Conservation (phyloP, 2,797 vertebrate species). For the Sebastes cheni region DNA sequence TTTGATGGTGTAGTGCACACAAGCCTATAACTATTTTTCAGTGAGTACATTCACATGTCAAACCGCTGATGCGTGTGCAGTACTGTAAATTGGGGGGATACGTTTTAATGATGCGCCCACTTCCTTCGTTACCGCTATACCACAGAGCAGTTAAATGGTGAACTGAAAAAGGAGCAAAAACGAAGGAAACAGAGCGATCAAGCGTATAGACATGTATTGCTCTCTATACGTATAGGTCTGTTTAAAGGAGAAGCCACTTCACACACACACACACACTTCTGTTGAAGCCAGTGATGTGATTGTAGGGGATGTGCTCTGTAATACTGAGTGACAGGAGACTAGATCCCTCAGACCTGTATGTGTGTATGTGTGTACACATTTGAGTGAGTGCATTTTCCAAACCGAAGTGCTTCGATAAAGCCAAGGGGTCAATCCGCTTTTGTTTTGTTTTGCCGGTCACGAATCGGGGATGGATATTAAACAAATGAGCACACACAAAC, state of each 20-base stretch:
- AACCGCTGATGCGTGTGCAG: background rate
- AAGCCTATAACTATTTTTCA: background rate
- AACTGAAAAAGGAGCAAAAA: background rate
- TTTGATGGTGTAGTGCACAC: background rate
- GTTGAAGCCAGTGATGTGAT: background rate
- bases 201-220: background rate
- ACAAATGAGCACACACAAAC: background rate
- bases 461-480: background rate
- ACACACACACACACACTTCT: background rate
- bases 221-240: background rate
- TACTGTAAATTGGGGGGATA: background rate
- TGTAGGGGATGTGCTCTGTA: background rate
- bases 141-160: background rate
- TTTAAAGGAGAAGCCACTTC: background rate
- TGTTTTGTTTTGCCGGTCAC: constrained; percentile 10
- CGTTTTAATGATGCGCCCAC: background rate
- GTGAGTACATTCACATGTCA: background rate
- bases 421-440: constrained; percentile 2
- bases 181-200: background rate
- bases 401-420: background rate
- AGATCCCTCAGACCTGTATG: background rate
- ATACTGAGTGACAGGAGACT: constrained; percentile 19
- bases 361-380: background rate
- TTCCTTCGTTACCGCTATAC: background rate
- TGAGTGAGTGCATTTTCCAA: background rate